phyloP scores from a whole-genome alignment of 2,113 vertebrate species.

The Camelus dromedarius region DNA sequence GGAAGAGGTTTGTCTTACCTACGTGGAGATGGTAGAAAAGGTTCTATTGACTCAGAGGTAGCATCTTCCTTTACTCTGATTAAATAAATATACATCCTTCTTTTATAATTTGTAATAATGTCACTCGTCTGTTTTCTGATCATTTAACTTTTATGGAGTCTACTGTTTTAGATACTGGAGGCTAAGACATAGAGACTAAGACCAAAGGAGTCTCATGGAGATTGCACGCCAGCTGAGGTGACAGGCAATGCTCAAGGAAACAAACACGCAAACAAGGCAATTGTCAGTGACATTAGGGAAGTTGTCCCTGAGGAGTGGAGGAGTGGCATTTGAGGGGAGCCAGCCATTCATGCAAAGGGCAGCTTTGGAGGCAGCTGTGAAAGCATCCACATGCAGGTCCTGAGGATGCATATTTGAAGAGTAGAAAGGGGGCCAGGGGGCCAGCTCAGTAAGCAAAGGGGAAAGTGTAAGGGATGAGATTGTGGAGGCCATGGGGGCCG shows the following conservation, averaged over 20 bases:
- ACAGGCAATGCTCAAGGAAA: not conserved
- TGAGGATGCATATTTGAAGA: not conserved
- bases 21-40: not conserved
- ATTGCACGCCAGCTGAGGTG: not conserved
- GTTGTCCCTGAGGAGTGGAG: not conserved
- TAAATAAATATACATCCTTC: not conserved
- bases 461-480: not conserved
- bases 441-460: not conserved
- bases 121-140: not conserved
- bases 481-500: not conserved
- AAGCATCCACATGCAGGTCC: not conserved
- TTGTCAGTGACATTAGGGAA: not conserved
- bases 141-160: not conserved
- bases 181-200: not conserved
- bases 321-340: not conserved
- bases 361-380: not conserved
- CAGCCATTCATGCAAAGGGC: not conserved
- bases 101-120: slow-evolving; percentile 17
- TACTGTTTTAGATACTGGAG: not conserved
- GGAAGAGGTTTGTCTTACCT: not conserved
- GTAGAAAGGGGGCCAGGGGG: not conserved
- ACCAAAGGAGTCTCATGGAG: not conserved
- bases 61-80: not conserved
- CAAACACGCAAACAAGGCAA: not conserved
- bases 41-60: not conserved